Percentiles rank a stretch among this genome's conserved stretches.
phyloP scores from a whole-genome alignment of 2,888 invertebrate species.

The Amblyjoppa proteus region DNA sequence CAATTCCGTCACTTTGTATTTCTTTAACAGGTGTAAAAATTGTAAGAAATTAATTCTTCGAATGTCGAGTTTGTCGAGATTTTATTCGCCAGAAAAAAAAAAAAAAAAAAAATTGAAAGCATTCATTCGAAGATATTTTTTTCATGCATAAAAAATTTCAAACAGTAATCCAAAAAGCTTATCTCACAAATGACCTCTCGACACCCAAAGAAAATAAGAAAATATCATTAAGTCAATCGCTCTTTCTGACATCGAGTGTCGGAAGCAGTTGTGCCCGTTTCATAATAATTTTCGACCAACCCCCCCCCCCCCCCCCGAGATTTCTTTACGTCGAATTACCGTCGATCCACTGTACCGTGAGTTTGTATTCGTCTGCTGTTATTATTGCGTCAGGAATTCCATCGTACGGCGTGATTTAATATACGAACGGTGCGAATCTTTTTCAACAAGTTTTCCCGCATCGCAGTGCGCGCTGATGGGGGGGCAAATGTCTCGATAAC shows the following conservation, averaged over 20 bases:
- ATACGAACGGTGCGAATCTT: conserved; percentile 25
- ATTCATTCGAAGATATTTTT: no score
- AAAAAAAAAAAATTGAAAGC: no score
- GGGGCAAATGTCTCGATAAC: conserved; percentile 1
- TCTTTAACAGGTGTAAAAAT: no score
- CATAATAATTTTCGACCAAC: conserved; percentile 39
- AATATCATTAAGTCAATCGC: neutral
- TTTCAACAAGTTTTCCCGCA: conserved; percentile 35
- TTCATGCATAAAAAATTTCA: no score
- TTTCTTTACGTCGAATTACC: conserved; percentile 50
- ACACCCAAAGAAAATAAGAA: neutral
- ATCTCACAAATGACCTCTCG: neutral
- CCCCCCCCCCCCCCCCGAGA: neutral
- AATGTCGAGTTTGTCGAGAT: no score
- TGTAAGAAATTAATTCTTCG: no score
- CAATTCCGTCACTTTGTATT: no score
- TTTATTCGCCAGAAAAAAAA: no score
- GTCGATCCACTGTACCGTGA: conserved; percentile 4
- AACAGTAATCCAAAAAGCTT: neutral
- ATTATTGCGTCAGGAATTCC: conserved; percentile 59
- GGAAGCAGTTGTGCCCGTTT: conserved; percentile 13
- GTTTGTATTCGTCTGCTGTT: neutral
- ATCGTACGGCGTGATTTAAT: conserved; percentile 38
- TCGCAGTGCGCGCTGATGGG: neutral
- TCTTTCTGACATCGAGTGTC: neutral